Base-by-base conservation (phyloP, 2,888 invertebrate genomes). In the Amorpha juglandis region DNA sequence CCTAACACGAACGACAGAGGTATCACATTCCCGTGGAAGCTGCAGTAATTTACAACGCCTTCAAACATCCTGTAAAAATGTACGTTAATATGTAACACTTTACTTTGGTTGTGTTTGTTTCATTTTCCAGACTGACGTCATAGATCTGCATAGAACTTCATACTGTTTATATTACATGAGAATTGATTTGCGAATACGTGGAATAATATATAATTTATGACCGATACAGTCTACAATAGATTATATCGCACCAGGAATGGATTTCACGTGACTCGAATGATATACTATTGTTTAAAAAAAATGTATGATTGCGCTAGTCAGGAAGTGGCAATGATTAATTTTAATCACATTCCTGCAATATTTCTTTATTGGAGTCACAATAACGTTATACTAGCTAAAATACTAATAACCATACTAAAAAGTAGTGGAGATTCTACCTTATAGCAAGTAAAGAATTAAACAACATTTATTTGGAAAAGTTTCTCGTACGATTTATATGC, bases 1-100 rank as follows among this genome's bases (percentile, higher is more conserved):
- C 98, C 98, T 75, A 98, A 94, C 68, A 98, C 98, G 88, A 98
- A 98, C 6, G 98, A 98, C 72, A 98, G 88, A 14, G 98, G 98
- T 78, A 98, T 98, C 75, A 98, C 95, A 89, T 96, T 96, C 75
- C 96, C 97, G 90, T 97, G 98, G 74, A 95, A 96, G 81, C 96
- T 96, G 91, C 98, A 98, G 89, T 98, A 98, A 71, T 95, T 95
- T 4, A 96, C 97, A 64, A 98, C 93, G 70, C 95, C 95, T 88
- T 98, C 98, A 86, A 98, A 98, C 68, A 95, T 85, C 84, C 97
- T 97, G 90, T 64, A 87, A 89, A 70, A 16, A 73, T 73, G 69
- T 14, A 63, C 11, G 35, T 45, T 27, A 35, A 35, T 64, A 16
- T 47, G 42, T 16, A 53, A 33, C 55, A 58, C 35, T 64, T 58